Percentiles rank a stretch among this genome's conserved stretches.
These are phyloP conservation scores for Carpatolechia fugitivella DNA, from an alignment of 2,888 invertebrate genomes.

Conservation along the genomic window DNA sequence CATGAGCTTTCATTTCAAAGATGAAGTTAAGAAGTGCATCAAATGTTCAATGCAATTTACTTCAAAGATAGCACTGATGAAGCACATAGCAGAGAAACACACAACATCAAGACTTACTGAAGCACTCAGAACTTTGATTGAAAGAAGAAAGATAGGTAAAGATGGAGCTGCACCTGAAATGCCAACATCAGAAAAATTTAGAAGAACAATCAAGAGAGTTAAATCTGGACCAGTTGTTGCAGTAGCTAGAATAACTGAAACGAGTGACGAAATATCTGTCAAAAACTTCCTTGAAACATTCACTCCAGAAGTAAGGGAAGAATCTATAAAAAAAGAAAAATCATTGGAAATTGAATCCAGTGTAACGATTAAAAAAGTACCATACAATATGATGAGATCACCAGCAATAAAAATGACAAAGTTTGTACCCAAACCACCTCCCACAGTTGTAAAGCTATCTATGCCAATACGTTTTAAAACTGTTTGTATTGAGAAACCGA, in stretches of 20 bases:
- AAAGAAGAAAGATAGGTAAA: slow-evolving; percentile 41
- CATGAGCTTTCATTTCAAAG: slow-evolving; percentile 47
- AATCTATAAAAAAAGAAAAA: slow-evolving; percentile 26
- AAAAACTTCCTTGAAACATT: slow-evolving; percentile 65
- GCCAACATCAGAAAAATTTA: slow-evolving; percentile 34
- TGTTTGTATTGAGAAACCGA: slow-evolving; percentile 24
- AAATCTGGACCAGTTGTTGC: slow-evolving; percentile 10
- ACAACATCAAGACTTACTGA: slow-evolving; percentile 54
- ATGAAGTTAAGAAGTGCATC: slow-evolving; percentile 48
- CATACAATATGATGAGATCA: slow-evolving; percentile 26
- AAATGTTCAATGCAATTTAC: slow-evolving; percentile 52
- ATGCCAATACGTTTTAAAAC: slow-evolving; percentile 52
- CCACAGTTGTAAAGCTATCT: slow-evolving; percentile 26
- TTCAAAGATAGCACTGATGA: slow-evolving; percentile 38
- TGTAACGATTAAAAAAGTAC: background rate
- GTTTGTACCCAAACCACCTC: slow-evolving; percentile 29
- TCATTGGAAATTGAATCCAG: slow-evolving; percentile 14
- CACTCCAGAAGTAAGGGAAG: slow-evolving; percentile 43
- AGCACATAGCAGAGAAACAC: slow-evolving; percentile 48
- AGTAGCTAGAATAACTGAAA: slow-evolving; percentile 37
- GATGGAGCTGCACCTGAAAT: slow-evolving; percentile 16
- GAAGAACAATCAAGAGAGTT: slow-evolving; percentile 48
- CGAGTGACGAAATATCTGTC: slow-evolving; percentile 43
- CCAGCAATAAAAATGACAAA: slow-evolving; percentile 49
- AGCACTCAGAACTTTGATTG: slow-evolving; percentile 53